phyloP scores from a whole-genome alignment of 1,140 invertebrate genomes.

The Cydia amplana region DNA sequence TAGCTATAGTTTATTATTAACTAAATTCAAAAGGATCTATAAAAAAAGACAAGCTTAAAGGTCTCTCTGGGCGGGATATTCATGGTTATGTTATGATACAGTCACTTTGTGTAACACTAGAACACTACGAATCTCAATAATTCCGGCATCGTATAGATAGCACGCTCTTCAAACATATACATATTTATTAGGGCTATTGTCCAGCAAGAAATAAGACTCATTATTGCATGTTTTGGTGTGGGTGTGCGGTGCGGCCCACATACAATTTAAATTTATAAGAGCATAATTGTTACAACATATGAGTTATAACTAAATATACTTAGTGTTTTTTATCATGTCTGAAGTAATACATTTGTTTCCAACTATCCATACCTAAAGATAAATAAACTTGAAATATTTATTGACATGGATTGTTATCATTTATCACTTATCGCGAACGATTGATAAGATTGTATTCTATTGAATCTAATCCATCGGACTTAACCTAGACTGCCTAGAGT shows the following conservation, averaged over 20 bases:
- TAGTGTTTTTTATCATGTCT: not conserved
- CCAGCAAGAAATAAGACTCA: not conserved
- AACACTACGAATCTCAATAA: too few relatives aligned
- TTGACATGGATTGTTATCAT: constrained; percentile 13
- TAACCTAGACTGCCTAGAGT: not conserved
- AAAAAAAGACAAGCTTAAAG: too few relatives aligned
- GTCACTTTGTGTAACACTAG: too few relatives aligned
- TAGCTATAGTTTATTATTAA: too few relatives aligned
- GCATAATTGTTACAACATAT: not conserved
- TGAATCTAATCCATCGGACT: not conserved
- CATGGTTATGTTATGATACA: too few relatives aligned
- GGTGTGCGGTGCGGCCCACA: not conserved
- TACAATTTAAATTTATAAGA: not conserved
- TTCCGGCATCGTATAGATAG: too few relatives aligned
- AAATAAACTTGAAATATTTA: constrained; percentile 3
- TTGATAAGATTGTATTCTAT: constrained; percentile 15
- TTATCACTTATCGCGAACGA: not conserved
- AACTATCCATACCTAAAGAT: not conserved
- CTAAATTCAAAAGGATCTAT: too few relatives aligned
- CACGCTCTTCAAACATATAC: not conserved
- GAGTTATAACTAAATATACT: not conserved
- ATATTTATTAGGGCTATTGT: constrained; percentile 1
- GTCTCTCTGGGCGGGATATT: too few relatives aligned
- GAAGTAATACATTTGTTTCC: constrained; percentile 1
- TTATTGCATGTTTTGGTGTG: not conserved